phyloP scores from a whole-genome alignment of 1,140 invertebrate genomes.

The Drosophila nannoptera region DNA sequence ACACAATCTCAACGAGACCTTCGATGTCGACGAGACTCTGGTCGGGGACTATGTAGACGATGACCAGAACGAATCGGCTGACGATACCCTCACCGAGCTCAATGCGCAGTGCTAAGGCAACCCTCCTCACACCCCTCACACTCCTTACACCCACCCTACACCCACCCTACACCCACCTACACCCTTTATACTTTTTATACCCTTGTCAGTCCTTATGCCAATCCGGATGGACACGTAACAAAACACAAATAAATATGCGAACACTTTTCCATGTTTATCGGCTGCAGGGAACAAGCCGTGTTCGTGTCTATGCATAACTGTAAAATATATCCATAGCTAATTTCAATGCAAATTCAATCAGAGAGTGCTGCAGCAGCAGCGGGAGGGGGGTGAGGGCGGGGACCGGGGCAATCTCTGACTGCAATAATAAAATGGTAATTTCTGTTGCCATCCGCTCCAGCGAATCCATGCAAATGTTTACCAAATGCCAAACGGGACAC shows the following conservation, averaged over 20 bases:
- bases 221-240: too few relatives aligned
- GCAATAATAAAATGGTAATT: conserved; percentile 77
- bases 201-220: too few relatives aligned
- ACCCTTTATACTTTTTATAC: neutral
- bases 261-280: neutral
- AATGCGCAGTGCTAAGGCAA: neutral
- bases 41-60: too few relatives aligned
- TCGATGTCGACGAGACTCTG: too few relatives aligned
- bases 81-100: neutral
- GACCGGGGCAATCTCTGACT: conserved; percentile 17
- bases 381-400: neutral
- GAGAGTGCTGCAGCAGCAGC: neutral
- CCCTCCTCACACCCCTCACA: too few relatives aligned
- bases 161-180: neutral
- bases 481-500: conserved; percentile 53
- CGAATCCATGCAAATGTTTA: conserved; percentile 67
- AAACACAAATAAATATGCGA: conserved; percentile 7
- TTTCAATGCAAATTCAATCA: conserved; percentile 74
- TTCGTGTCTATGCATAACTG: conserved; percentile 55
- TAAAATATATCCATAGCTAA: conserved; percentile 64
- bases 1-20: too few relatives aligned
- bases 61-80: too few relatives aligned
- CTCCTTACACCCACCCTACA: too few relatives aligned
- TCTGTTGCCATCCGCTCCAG: conserved; percentile 33
- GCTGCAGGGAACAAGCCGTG: neutral